phyloP scores from a whole-genome alignment of 2,797 vertebrate species.

The Poecile montanus region DNA sequence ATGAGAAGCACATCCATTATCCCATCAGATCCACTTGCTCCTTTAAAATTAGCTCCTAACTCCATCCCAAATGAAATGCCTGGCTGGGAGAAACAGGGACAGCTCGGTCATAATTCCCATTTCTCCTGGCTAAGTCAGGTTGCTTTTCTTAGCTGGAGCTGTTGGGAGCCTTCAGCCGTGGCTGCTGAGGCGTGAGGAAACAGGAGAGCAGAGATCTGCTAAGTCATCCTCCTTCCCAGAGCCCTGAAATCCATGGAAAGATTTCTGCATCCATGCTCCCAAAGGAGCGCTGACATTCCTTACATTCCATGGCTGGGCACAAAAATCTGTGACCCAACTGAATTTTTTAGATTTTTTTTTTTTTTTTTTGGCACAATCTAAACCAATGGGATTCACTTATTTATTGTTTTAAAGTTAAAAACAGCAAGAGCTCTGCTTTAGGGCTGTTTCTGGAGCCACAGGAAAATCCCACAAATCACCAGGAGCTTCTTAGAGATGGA shows the following conservation, averaged over 20 bases:
- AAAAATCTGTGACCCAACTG: background rate
- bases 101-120: background rate
- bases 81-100: background rate
- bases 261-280: background rate
- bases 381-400: background rate
- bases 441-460: background rate
- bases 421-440: background rate
- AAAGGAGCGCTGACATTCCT: fast-evolving
- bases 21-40: background rate
- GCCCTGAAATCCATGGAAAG: background rate
- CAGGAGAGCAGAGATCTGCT: background rate
- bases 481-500: background rate
- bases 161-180: background rate
- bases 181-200: background rate
- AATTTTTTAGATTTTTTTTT: fast-evolving
- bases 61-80: background rate
- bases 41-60: conserved; percentile 46
- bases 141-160: conserved; percentile 33
- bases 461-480: background rate
- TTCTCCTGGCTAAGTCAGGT: background rate
- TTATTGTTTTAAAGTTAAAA: background rate
- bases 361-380: background rate
- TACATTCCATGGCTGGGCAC: background rate
- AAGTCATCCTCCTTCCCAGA: background rate
- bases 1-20: background rate